Conservation (phyloP, 2,888 invertebrate species). For the Melanargia galathea region DNA sequence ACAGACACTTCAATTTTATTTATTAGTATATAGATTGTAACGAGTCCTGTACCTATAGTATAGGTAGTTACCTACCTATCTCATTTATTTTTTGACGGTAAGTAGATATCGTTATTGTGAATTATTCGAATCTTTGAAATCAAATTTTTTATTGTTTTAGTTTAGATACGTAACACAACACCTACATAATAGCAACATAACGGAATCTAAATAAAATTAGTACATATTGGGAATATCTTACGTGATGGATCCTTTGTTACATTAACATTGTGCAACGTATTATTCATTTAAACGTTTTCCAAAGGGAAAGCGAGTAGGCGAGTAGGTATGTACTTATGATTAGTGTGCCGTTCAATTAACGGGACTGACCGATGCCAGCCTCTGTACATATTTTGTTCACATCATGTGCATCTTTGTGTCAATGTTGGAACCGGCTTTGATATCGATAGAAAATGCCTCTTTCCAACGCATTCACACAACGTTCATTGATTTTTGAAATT, state of each 20-base stretch:
- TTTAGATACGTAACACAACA: not conserved
- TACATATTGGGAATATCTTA: slow-evolving; percentile 3
- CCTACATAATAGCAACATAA: not conserved
- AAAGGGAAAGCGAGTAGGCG: slow-evolving; percentile 70
- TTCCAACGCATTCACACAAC: slow-evolving; percentile 20
- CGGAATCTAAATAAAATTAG: not conserved
- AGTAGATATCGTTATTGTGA: too few species aligned
- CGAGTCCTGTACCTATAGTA: too few species aligned
- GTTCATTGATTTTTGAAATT: slow-evolving; percentile 24
- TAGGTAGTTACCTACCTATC: too few species aligned
- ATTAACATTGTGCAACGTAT: slow-evolving; percentile 35
- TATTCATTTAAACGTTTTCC: slow-evolving; percentile 61
- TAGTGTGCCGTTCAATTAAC: slow-evolving; percentile 72
- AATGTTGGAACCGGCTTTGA: slow-evolving; percentile 33
- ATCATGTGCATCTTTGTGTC: slow-evolving; percentile 35
- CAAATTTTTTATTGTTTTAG: too few species aligned
- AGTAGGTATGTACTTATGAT: slow-evolving; percentile 46
- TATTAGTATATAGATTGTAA: too few species aligned
- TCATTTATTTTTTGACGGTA: too few species aligned
- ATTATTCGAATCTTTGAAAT: too few species aligned
- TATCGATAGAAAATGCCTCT: slow-evolving; percentile 29
- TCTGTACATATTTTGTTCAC: slow-evolving; percentile 42
- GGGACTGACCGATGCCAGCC: slow-evolving; percentile 55
- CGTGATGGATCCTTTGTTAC: slow-evolving; percentile 18
- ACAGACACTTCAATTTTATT: too few species aligned